Evolutionary conservation across 2,113 vertebrate species (phyloP).

Genomic region (Grallaria varia): DNA sequence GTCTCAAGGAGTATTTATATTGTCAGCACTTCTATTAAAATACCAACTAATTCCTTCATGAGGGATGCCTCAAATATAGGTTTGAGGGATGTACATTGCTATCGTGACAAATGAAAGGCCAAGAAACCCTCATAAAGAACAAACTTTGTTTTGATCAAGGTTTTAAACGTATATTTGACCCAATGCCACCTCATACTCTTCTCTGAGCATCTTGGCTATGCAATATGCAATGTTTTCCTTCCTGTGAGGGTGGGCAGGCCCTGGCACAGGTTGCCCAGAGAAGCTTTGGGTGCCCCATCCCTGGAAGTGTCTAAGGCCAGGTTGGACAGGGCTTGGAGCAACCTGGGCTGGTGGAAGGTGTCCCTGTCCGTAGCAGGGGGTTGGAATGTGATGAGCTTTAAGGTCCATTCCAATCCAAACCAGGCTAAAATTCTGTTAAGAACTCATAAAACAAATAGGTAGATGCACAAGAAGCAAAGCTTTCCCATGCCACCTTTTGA

Average conservation of each 20-base stretch:
- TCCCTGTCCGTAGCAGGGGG: background rate
- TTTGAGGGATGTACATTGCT: background rate
- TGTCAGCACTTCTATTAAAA: constrained; percentile 43
- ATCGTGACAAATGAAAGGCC: background rate
- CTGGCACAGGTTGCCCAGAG: background rate
- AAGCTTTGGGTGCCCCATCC: background rate
- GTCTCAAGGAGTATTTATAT: constrained; percentile 28
- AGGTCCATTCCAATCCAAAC: background rate
- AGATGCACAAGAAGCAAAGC: background rate
- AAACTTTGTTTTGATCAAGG: background rate
- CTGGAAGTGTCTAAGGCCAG: background rate
- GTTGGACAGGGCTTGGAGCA: background rate
- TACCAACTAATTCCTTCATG: background rate
- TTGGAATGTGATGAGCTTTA: background rate
- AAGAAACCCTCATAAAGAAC: background rate
- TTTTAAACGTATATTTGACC: background rate
- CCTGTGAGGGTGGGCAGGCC: background rate
- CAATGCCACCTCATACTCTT: background rate
- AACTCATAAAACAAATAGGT: background rate
- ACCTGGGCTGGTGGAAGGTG: accelerated
- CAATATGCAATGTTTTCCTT: background rate
- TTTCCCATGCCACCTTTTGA: background rate
- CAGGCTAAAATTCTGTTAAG: background rate
- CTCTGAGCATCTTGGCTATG: background rate
- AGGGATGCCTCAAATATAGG: background rate